phyloP scores from a whole-genome alignment of 2,888 invertebrate genomes.

The Icerya purchasi region DNA sequence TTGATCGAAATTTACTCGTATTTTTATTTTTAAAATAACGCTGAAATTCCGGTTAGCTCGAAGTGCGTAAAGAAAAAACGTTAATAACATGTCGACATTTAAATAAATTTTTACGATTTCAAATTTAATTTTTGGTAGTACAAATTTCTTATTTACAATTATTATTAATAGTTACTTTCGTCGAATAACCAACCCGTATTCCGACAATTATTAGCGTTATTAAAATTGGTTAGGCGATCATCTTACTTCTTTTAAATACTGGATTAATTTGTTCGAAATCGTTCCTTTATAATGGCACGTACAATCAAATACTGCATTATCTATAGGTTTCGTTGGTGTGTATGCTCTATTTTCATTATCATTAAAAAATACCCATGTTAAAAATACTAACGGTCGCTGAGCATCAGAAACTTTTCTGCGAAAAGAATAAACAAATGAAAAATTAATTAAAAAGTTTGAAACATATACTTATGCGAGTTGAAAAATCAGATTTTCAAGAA shows the following conservation, averaged over 20 bases:
- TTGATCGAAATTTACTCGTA: too few species aligned
- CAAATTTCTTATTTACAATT: too few species aligned
- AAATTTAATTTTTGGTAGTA: too few species aligned
- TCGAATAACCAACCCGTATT: too few species aligned
- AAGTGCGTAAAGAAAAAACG: too few species aligned
- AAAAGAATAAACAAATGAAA: not conserved
- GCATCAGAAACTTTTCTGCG: not conserved
- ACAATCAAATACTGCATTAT: slow-evolving; percentile 8
- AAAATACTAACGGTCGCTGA: slow-evolving; percentile 4
- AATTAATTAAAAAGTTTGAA: not conserved
- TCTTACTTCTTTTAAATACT: slow-evolving; percentile 10
- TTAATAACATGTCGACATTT: too few species aligned
- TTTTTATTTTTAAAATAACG: too few species aligned
- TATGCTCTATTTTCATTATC: slow-evolving; percentile 10
- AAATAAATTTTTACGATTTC: too few species aligned
- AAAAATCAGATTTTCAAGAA: not conserved
- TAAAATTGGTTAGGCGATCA: too few species aligned
- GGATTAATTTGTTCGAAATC: not conserved
- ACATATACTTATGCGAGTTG: not conserved
- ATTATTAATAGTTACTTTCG: too few species aligned
- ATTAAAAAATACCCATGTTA: slow-evolving; percentile 10
- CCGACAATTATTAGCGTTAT: too few species aligned
- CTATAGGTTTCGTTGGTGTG: slow-evolving; percentile 5
- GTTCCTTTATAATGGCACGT: slow-evolving; percentile 9
- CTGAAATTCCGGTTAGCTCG: too few species aligned